phyloP scores from a whole-genome alignment of 1,140 invertebrate species.

The Halictus rubicundus region DNA sequence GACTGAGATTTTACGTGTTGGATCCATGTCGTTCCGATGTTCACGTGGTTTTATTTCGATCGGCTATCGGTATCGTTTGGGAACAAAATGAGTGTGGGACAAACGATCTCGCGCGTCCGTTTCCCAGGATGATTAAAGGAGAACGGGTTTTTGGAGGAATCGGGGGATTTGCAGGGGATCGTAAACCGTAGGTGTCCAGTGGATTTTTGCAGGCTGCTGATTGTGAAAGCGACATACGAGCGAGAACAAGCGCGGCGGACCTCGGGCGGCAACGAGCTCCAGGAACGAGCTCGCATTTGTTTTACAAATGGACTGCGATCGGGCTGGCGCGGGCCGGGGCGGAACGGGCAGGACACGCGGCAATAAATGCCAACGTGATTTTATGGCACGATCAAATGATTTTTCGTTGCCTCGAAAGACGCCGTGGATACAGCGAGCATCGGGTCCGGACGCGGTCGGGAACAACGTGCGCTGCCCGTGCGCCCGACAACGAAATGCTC shows the following conservation, averaged over 20 bases:
- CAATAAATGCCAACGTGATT: conserved; percentile 58
- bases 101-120: background rate
- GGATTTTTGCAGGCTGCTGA: conserved; percentile 30
- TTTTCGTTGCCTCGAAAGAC: conserved; percentile 38
- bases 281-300: conserved; percentile 55
- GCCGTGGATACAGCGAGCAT: conserved; percentile 8
- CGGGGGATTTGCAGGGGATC: conserved; percentile 28
- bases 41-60: no score
- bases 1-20: no score
- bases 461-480: background rate
- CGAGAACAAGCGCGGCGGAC: conserved; percentile 15
- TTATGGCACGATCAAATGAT: conserved; percentile 51
- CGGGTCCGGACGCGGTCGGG: background rate
- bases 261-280: conserved; percentile 52
- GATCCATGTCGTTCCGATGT: no score
- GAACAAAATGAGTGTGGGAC: background rate
- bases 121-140: no score
- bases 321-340: no score
- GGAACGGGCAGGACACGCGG: conserved; percentile 33
- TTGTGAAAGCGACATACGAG: conserved; percentile 49
- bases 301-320: conserved; percentile 51
- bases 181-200: conserved; percentile 20
- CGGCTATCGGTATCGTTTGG: no score
- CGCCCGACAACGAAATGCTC: background rate
- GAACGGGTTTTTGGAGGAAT: no score